A percentile compares a stretch with the other conserved stretches of the same genome.
Evolutionary conservation across 2,888 invertebrate genomes (phyloP).

Genomic region (Ditylenchus weischeri): DNA sequence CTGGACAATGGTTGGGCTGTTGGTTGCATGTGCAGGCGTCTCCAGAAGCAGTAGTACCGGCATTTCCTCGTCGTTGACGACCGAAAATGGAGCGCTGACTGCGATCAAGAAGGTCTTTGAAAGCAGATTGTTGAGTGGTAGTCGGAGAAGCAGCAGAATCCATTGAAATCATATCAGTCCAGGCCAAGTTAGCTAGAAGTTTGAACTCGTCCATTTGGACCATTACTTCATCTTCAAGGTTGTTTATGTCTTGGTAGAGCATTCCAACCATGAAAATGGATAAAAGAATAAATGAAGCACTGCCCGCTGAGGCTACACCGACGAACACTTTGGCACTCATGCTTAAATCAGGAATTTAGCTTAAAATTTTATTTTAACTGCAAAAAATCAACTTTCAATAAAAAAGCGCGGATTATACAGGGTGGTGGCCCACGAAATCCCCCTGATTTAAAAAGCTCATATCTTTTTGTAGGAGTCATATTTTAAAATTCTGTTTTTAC

Average conservation of each 20-base stretch:
- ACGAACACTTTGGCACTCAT: constrained; percentile 34
- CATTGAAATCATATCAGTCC: constrained; percentile 27
- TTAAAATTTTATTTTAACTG: too few relatives aligned
- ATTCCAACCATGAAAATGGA: constrained; percentile 24
- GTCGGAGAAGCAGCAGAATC: neutral
- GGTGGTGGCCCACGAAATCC: too few relatives aligned
- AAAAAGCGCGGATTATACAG: too few relatives aligned
- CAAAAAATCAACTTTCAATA: too few relatives aligned
- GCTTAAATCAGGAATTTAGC: neutral
- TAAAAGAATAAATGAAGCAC: constrained; percentile 27
- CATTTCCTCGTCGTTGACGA: too few relatives aligned
- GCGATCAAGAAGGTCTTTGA: constrained; percentile 13
- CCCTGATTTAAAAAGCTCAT: too few relatives aligned
- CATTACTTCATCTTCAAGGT: constrained; percentile 34
- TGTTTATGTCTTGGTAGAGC: constrained; percentile 38
- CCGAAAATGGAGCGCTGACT: too few relatives aligned
- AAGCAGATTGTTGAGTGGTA: too few relatives aligned
- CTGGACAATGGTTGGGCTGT: constrained; percentile 5
- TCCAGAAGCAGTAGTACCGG: too few relatives aligned
- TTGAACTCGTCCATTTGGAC: constrained; percentile 34
- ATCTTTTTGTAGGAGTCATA: too few relatives aligned
- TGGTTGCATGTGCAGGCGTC: neutral
- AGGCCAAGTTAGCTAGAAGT: constrained; percentile 30
- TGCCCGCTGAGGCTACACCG: constrained; percentile 28
- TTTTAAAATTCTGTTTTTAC: too few relatives aligned